Evolutionary conservation across 2,888 invertebrate genomes (phyloP), one percentile per base, ranked within the genome.

Genomic region (Lissonota sp.): DNA sequence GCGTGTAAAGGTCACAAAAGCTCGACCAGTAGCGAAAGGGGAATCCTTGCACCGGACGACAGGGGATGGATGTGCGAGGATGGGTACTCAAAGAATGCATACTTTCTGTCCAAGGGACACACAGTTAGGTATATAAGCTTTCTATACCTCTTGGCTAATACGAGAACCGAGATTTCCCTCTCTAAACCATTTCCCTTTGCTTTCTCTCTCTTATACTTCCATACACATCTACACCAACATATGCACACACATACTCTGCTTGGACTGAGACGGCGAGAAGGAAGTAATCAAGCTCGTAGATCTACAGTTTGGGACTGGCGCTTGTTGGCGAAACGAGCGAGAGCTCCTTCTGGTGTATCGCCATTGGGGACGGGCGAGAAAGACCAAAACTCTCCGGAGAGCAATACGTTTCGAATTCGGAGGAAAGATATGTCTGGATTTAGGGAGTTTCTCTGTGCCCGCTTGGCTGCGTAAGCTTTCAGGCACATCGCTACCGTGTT

Each of bases 251-350:
- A 26, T 3, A 8, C 44, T 44, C 64, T 53, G 42, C 44, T 49
- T 63, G 26, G 72, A 66, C 60, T 8, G 57, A 64, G 78, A 26
- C 42, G 63, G 66, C 70, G 77, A 63, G 64, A 75, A 83, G 82
- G 69, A 83, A 80, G 84, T 84, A 85, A 85, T 85, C 85, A 83
- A 84, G 75, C 82, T 70, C 67, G 73, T 83, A 82, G 84, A 84
- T 85, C 84, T 84, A 81, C 80, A 73, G 83, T 62, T 26, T 57
- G 69, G 55, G 58, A 40, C 42, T 75, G 80, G 26, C 26, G 26
- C 26, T 26, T 74, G 49, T 72, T 74, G 78, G 76, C 74, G 16
- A 60, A 74, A 57, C 66, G 26, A 26, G 26, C 53, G 53, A 14
- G 53, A 53, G 6, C 53, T 12, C 53, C 14, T 10, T 44, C 10